phyloP scores from a whole-genome alignment of 2,888 invertebrate species.

The Endomychus coccineus region DNA sequence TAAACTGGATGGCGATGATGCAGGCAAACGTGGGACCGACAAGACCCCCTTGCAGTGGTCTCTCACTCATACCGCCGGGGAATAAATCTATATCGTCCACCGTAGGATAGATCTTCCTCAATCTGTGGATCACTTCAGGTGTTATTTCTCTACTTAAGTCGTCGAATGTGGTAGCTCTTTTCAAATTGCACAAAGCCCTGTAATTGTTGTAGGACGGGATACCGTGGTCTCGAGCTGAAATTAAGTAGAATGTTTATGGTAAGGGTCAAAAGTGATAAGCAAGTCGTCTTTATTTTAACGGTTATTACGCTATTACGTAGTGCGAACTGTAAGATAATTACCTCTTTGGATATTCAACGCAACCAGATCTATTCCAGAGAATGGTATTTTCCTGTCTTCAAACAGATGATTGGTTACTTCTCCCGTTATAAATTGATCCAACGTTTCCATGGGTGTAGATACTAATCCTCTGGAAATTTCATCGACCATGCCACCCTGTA shows the following conservation, averaged over 20 bases:
- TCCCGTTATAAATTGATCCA: constrained; percentile 89
- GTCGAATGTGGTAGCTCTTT: constrained; percentile 75
- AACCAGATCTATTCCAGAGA: constrained; percentile 89
- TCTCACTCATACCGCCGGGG: constrained; percentile 88
- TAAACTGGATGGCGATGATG: constrained; percentile 90
- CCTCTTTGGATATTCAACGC: constrained; percentile 81
- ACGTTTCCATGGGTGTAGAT: constrained; percentile 85
- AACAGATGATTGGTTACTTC: constrained; percentile 94
- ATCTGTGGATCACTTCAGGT: constrained; percentile 68
- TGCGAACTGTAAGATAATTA: constrained; percentile 18
- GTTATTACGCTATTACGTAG: no score
- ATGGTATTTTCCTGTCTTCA: constrained; percentile 80
- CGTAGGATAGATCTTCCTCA: constrained; percentile 75
- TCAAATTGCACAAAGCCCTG: constrained; percentile 81
- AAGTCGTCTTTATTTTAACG: no score
- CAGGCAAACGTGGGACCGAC: constrained; percentile 94
- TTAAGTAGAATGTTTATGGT: not conserved
- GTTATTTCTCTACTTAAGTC: constrained; percentile 84
- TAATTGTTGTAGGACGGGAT: constrained; percentile 85
- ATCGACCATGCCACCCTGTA: constrained; percentile 69
- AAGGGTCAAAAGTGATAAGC: no score
- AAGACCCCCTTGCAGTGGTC: constrained; percentile 80
- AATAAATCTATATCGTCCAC: constrained; percentile 96
- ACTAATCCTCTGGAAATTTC: constrained; percentile 79
- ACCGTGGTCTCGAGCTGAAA: constrained; percentile 72